These are phyloP conservation scores for Triops cancriformis DNA, from an alignment of 1,140 invertebrate species.

Conservation along the genomic window DNA sequence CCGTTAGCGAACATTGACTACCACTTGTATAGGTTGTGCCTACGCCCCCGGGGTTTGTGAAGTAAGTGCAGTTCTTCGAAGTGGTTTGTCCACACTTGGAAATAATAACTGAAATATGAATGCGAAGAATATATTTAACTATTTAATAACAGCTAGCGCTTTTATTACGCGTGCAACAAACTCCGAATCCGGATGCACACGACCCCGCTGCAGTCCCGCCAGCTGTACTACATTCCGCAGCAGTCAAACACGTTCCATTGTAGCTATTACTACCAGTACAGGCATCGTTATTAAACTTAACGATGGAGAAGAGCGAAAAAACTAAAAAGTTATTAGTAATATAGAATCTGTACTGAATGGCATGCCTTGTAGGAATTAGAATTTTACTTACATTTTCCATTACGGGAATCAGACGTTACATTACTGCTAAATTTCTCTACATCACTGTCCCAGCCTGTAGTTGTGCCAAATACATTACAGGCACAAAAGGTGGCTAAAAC, in stretches of 20 bases:
- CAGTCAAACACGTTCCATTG: constrained; percentile 31
- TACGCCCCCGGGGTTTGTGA: constrained; percentile 52
- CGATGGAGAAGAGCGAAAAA: constrained; percentile 24
- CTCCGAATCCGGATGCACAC: constrained; percentile 63
- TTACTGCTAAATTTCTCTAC: background rate
- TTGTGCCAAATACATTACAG: background rate
- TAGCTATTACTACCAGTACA: constrained; percentile 23
- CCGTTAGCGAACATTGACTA: background rate
- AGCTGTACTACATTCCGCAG: constrained; percentile 51
- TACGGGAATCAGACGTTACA: background rate
- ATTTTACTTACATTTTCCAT: background rate
- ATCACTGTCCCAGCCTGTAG: background rate
- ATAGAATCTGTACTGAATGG: background rate
- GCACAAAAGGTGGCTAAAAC: background rate
- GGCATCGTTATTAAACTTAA: constrained; percentile 15
- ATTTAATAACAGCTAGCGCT: background rate
- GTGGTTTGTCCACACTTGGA: constrained; percentile 54
- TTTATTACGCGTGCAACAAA: constrained; percentile 60
- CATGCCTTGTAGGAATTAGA: background rate
- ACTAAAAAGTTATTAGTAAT: background rate
- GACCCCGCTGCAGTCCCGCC: constrained; percentile 52
- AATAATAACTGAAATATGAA: constrained; percentile 1
- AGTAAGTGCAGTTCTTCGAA: constrained; percentile 70
- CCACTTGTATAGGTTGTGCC: background rate
- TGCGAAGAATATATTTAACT: background rate